A percentile compares a stretch with the other conserved stretches of the same genome.
Conservation (phyloP, 2,113 vertebrate species). For the Centropus bengalensis region DNA sequence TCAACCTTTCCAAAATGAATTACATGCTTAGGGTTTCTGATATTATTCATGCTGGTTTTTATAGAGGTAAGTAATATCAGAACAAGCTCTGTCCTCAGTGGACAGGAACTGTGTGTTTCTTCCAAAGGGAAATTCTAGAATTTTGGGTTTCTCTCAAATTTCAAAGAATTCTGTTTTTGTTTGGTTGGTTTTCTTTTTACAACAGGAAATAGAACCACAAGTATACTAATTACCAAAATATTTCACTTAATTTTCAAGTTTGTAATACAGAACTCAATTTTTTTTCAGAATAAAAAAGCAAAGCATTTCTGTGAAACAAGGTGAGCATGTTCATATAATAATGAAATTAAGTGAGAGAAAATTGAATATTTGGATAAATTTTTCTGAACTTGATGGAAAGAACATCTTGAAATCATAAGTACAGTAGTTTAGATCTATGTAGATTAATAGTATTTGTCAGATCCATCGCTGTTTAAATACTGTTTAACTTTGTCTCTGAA, state of each 20-base stretch:
- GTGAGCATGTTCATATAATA: neutral
- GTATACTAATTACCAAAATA: neutral
- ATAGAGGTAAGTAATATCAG: neutral
- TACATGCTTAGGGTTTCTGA: neutral
- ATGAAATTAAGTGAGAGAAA: neutral
- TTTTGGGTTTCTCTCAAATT: neutral
- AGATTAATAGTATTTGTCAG: neutral
- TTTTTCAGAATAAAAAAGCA: neutral
- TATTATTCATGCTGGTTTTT: neutral
- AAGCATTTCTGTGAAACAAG: neutral
- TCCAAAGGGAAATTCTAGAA: neutral
- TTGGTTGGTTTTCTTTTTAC: neutral
- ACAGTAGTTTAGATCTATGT: neutral
- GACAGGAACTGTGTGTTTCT: neutral
- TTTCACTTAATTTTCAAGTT: neutral
- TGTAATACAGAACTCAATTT: neutral
- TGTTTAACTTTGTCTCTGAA: neutral
- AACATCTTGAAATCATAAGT: neutral
- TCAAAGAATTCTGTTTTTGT: neutral
- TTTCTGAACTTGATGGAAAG: neutral
- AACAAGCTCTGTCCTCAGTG: neutral
- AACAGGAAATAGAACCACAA: neutral
- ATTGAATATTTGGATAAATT: neutral
- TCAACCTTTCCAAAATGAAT: neutral
- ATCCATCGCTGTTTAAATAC: neutral